Percentiles rank a stretch among this genome's conserved stretches.
Conservation (phyloP, 2,797 vertebrate genomes). For the Rachycentron canadum region DNA sequence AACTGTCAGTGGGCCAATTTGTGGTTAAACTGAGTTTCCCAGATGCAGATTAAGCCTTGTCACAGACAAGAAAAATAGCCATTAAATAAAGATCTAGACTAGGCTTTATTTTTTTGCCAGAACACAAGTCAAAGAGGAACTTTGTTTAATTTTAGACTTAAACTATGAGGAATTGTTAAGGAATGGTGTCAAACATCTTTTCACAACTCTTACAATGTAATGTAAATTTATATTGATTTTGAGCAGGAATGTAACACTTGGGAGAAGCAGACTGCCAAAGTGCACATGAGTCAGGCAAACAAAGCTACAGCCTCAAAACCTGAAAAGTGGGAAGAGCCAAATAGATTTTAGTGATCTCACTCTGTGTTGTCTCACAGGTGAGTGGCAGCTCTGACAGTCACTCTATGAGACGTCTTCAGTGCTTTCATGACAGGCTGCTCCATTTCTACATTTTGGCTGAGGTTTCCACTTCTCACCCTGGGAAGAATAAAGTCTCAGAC, state of each 20-base stretch:
- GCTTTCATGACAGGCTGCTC: conserved; percentile 57
- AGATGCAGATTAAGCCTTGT: conserved; percentile 23
- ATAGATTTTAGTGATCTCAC: conserved; percentile 37
- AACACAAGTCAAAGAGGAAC: conserved; percentile 32
- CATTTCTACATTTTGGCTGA: conserved; percentile 67
- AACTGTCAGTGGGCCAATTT: not conserved
- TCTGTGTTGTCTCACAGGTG: conserved; percentile 54
- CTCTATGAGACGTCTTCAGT: conserved; percentile 44
- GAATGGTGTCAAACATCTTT: conserved; percentile 52
- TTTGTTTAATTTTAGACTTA: conserved; percentile 24
- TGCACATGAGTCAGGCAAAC: conserved; percentile 37
- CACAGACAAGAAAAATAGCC: conserved; percentile 28
- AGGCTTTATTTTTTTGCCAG: conserved; percentile 28
- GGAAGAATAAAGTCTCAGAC: conserved; percentile 84
- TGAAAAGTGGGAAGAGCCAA: conserved; percentile 28
- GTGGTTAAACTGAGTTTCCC: conserved; percentile 18
- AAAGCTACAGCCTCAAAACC: conserved; percentile 35
- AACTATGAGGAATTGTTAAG: conserved; percentile 9
- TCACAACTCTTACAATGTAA: conserved; percentile 41
- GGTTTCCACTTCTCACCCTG: conserved; percentile 75
- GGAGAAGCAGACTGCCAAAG: conserved; percentile 52
- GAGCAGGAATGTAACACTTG: conserved; percentile 58
- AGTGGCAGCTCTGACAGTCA: conserved; percentile 58
- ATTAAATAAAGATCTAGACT: conserved; percentile 26
- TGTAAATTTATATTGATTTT: conserved; percentile 52